Evolutionary conservation across 2,888 invertebrate species (phyloP), one percentile per base, ranked within the genome.

Genomic region (Chrysolina haemoptera): DNA sequence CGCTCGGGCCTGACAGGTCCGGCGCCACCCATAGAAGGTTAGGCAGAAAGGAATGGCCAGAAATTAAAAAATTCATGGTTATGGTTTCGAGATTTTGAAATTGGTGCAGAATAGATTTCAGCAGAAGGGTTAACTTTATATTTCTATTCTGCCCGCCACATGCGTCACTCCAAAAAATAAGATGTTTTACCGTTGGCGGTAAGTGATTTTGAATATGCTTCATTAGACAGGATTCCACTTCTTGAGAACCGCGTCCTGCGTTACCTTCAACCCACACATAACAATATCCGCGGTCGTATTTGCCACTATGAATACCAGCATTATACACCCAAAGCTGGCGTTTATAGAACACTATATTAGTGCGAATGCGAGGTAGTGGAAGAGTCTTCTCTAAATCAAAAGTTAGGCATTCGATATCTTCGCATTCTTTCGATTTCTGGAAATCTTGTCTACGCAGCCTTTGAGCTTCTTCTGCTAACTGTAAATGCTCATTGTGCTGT

Each of bases 241-340:
- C 76, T 68, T 79, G 73, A 11, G 74, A 70, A 5, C 82, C 82
- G 20, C 27, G 27, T 27, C 27, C 27, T 27, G 82, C 83, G 48
- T 62, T 64, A 18, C 80, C 76, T 64, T 84, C 83, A 20, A 77
- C 73, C 82, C 83, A 83, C 5, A 75, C 62, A 71, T 79, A 80
- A 73, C 76, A 74, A 43, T 50, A 71, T 12, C 73, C 69, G 69
- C 67, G 14, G 62, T 69, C 22, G 71, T 35, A 35, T 62, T 77
- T 64, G 8, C 65, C 82, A 66, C 73, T 73, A 76, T 82, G 80
- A 62, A 82, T 76, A 1, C 80, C 81, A 46, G 76, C 71, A 67
- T 82, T 83, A 71, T 82, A 77, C 2, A 83, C 70, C 76, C 82
- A 82, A 16, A 83, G 73, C 59, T 82, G 81, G 10, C 81, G 70